A percentile compares a stretch with the other conserved stretches of the same genome.
These are phyloP conservation scores for Ochropleura leucogaster DNA, from an alignment of 2,888 invertebrate species.

Conservation along the genomic window DNA sequence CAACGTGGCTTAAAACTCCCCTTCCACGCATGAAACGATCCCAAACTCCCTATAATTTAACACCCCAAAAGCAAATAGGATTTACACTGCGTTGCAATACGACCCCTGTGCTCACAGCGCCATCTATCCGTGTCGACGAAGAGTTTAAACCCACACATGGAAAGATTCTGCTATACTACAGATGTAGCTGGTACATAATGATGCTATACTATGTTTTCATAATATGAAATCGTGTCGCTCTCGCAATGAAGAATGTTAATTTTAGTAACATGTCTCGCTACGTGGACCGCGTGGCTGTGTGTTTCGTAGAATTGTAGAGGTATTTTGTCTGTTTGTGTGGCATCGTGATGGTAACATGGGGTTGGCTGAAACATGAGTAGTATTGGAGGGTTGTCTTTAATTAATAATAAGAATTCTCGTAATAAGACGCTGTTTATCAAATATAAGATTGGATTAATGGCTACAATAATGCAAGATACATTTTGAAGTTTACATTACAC, in stretches of 20 bases:
- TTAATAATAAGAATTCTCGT: not conserved
- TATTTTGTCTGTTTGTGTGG: slow-evolving; percentile 20
- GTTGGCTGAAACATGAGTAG: slow-evolving; percentile 22
- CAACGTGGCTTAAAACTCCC: slow-evolving; percentile 45
- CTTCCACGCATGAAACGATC: slow-evolving; percentile 35
- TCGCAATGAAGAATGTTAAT: slow-evolving; percentile 75
- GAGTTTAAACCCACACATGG: slow-evolving; percentile 24
- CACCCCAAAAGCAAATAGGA: slow-evolving; percentile 52
- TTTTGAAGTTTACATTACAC: not conserved
- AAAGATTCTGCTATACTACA: slow-evolving; percentile 25
- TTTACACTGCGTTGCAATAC: slow-evolving; percentile 51
- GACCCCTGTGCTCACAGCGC: slow-evolving; percentile 38
- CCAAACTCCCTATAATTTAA: slow-evolving; percentile 40
- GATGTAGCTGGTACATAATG: slow-evolving; percentile 42
- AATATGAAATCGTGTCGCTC: slow-evolving; percentile 76
- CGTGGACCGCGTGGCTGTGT: slow-evolving; percentile 28
- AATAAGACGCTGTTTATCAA: not conserved
- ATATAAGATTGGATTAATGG: not conserved
- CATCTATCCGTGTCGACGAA: slow-evolving; percentile 43
- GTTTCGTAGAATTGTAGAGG: slow-evolving; percentile 13
- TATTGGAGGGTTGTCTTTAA: slow-evolving; percentile 7
- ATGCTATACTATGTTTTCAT: slow-evolving; percentile 74
- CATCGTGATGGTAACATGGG: slow-evolving; percentile 12
- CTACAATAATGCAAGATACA: not conserved
- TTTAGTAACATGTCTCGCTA: slow-evolving; percentile 60